Conservation (phyloP, 2,797 vertebrate genomes). For the Natrix natrix region DNA sequence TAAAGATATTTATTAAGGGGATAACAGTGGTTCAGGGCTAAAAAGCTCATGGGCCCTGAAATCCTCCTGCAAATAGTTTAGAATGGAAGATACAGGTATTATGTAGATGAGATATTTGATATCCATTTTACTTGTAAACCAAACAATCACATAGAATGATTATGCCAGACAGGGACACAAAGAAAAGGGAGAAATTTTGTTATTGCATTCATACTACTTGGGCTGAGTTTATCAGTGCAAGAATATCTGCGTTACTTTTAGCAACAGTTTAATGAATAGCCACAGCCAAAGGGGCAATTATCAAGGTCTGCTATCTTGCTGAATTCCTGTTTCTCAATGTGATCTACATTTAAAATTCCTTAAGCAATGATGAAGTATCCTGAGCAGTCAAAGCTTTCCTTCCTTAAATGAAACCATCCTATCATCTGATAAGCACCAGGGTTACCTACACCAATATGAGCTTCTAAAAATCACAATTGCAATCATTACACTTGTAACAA, state of each 20-base stretch:
- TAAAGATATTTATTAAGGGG: conserved; percentile 19
- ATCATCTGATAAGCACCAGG: background rate
- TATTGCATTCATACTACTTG: background rate
- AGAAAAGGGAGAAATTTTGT: background rate
- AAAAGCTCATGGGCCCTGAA: background rate
- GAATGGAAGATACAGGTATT: conserved; percentile 17
- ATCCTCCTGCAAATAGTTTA: conserved; percentile 14
- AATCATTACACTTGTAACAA: background rate
- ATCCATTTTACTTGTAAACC: conserved; percentile 3
- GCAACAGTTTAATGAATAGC: background rate
- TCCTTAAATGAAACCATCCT: background rate
- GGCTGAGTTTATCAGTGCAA: background rate
- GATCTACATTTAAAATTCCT: background rate
- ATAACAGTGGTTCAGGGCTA: background rate
- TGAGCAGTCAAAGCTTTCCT: background rate
- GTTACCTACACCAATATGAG: background rate
- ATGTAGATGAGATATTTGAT: background rate
- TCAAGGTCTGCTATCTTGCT: background rate
- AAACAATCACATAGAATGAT: background rate
- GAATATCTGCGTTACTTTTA: background rate
- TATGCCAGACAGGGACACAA: rapidly evolving
- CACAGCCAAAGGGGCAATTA: background rate
- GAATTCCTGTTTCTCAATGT: background rate
- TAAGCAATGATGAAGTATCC: background rate
- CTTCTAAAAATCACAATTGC: background rate